These are phyloP conservation scores for Harpegnathos saltator DNA, from an alignment of 1,140 invertebrate genomes.

Conservation along the genomic window DNA sequence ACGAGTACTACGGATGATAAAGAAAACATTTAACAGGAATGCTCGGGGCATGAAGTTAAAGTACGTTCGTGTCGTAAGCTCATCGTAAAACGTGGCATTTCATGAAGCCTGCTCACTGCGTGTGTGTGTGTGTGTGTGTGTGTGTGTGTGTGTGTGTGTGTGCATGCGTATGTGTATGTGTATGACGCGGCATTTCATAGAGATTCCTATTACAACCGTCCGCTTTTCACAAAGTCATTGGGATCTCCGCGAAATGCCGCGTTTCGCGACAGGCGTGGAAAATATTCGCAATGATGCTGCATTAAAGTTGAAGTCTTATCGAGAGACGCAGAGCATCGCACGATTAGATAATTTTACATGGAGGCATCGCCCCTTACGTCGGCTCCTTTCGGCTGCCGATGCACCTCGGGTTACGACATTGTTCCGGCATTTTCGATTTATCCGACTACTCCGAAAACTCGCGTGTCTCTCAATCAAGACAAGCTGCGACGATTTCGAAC, in stretches of 20 bases:
- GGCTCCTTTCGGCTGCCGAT: conserved; percentile 2
- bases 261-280: conserved; percentile 23
- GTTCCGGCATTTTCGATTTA: conserved; percentile 20
- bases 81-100: conserved; percentile 47
- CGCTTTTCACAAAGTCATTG: conserved; percentile 11
- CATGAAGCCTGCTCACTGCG: conserved; percentile 34
- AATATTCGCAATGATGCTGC: background rate
- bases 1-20: conserved; percentile 17
- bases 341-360: conserved; percentile 1
- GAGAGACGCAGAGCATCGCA: background rate
- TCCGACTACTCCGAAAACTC: conserved; percentile 6
- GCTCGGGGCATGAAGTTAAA: conserved; percentile 17
- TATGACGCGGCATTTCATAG: conserved; percentile 26
- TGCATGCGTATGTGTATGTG: too few species aligned
- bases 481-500: conserved; percentile 23
- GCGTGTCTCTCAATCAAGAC: background rate
- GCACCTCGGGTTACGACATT: conserved; percentile 21
- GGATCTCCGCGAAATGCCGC: conserved; percentile 29
- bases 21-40: conserved; percentile 27
- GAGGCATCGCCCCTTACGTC: conserved; percentile 16
- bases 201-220: conserved; percentile 39
- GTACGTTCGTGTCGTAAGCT: background rate
- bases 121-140: too few species aligned
- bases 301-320: background rate
- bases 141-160: too few species aligned